These are phyloP conservation scores for Lapara coniferarum DNA, from an alignment of 2,888 invertebrate genomes.

Conservation along the genomic window DNA sequence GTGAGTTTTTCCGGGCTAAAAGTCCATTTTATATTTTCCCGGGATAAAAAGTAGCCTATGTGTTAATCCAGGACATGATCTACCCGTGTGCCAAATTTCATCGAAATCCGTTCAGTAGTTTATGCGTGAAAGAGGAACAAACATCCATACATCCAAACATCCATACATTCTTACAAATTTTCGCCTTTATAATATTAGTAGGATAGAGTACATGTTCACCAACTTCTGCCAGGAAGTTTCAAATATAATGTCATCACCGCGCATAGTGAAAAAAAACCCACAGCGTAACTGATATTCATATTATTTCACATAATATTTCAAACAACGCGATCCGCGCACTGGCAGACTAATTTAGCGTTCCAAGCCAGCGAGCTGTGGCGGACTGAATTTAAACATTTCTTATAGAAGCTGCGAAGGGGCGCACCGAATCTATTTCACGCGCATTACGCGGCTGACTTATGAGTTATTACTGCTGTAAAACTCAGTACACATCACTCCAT, in stretches of 20 bases:
- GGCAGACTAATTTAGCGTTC: slow-evolving; percentile 71
- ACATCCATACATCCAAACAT: no score
- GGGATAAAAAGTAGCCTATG: no score
- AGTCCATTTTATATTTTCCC: no score
- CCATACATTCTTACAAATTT: no score
- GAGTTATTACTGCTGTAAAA: slow-evolving; percentile 77
- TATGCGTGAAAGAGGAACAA: no score
- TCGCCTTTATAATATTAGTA: no score
- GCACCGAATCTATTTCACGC: slow-evolving; percentile 76
- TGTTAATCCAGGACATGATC: no score
- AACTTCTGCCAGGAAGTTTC: background rate
- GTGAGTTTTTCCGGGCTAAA: no score
- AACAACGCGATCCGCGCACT: slow-evolving; percentile 58
- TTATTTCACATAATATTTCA: slow-evolving; percentile 65
- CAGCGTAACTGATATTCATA: slow-evolving; percentile 49
- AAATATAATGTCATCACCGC: background rate
- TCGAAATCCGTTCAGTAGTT: no score
- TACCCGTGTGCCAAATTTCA: no score
- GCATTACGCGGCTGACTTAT: slow-evolving; percentile 73
- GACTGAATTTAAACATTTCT: slow-evolving; percentile 67
- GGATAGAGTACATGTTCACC: no score
- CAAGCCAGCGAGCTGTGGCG: slow-evolving; percentile 57
- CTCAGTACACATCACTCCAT: slow-evolving; percentile 74
- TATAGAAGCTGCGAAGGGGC: slow-evolving; percentile 62
- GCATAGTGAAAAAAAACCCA: slow-evolving; percentile 18